Evolutionary conservation across 2,113 vertebrate species (phyloP).

Genomic region (Perognathus longimembris): DNA sequence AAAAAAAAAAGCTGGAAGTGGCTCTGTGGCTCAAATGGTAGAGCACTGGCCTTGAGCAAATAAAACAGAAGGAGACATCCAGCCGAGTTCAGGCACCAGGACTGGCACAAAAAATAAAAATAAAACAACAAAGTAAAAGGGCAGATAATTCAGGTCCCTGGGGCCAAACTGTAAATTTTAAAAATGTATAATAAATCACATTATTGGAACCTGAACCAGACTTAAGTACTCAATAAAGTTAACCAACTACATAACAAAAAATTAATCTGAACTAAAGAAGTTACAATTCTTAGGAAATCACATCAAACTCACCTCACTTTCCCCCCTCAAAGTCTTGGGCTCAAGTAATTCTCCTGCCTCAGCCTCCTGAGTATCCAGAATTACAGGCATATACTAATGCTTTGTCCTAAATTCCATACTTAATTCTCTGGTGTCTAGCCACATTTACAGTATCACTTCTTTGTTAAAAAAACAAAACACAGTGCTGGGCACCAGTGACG

Average conservation of each 20-base stretch:
- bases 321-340: neutral
- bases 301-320: neutral
- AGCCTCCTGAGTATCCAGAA: neutral
- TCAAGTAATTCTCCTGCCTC: neutral
- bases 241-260: neutral
- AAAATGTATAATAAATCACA: constrained; percentile 27
- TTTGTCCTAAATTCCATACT: neutral
- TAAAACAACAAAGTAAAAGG: neutral
- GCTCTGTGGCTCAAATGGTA: too few relatives aligned
- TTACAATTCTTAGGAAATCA: neutral
- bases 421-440: neutral
- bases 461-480: constrained; percentile 8
- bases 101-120: too few relatives aligned
- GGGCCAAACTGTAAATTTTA: neutral
- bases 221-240: neutral
- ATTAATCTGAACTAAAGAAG: neutral
- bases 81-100: too few relatives aligned
- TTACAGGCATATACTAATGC: too few relatives aligned
- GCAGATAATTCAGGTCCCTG: neutral
- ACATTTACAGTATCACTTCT: constrained; percentile 17
- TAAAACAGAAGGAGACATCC: too few relatives aligned
- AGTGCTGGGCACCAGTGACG: neutral
- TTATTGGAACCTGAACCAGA: neutral
- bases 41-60: too few relatives aligned
- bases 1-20: too few relatives aligned